Evolutionary conservation across 2,797 vertebrate genomes (phyloP).

Genomic region (Trematomus bernacchii): DNA sequence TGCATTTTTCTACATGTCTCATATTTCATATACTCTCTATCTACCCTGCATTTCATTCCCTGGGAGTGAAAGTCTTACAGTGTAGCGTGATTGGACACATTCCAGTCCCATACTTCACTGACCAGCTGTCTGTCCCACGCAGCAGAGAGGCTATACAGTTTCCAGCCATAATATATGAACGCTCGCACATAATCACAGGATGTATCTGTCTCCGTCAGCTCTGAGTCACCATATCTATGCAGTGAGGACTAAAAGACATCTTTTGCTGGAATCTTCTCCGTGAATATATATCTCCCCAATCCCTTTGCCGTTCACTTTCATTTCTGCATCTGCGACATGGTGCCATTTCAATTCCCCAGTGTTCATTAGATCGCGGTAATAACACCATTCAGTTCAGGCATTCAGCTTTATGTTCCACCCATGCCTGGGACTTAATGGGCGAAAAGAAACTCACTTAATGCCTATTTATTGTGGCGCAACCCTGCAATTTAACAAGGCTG

Average conservation of each 20-base stretch:
- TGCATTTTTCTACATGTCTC: not conserved
- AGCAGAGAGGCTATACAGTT: slow-evolving; percentile 32
- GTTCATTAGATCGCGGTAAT: slow-evolving; percentile 60
- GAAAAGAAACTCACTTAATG: slow-evolving; percentile 59
- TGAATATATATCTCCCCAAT: slow-evolving; percentile 11
- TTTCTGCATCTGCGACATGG: slow-evolving; percentile 29
- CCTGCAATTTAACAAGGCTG: slow-evolving; percentile 69
- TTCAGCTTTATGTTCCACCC: slow-evolving; percentile 62
- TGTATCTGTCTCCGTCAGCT: slow-evolving; percentile 39
- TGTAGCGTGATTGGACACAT: slow-evolving; percentile 35
- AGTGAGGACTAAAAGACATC: slow-evolving; percentile 25
- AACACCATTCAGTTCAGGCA: slow-evolving; percentile 47
- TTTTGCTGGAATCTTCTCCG: slow-evolving; percentile 30
- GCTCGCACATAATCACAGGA: slow-evolving; percentile 31
- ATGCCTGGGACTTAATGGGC: slow-evolving; percentile 54
- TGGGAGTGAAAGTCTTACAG: slow-evolving; percentile 25
- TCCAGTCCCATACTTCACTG: slow-evolving; percentile 47
- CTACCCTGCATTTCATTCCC: slow-evolving; percentile 5
- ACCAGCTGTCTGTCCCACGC: slow-evolving; percentile 69
- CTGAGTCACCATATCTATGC: slow-evolving; percentile 34
- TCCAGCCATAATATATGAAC: slow-evolving; percentile 40
- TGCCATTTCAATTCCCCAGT: slow-evolving; percentile 45
- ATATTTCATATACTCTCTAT: not conserved
- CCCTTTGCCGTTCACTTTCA: slow-evolving; percentile 26
- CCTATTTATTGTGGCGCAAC: slow-evolving; percentile 55